These are phyloP conservation scores for Panthera leo DNA, from an alignment of 2,113 vertebrate species.

Conservation along the genomic window DNA sequence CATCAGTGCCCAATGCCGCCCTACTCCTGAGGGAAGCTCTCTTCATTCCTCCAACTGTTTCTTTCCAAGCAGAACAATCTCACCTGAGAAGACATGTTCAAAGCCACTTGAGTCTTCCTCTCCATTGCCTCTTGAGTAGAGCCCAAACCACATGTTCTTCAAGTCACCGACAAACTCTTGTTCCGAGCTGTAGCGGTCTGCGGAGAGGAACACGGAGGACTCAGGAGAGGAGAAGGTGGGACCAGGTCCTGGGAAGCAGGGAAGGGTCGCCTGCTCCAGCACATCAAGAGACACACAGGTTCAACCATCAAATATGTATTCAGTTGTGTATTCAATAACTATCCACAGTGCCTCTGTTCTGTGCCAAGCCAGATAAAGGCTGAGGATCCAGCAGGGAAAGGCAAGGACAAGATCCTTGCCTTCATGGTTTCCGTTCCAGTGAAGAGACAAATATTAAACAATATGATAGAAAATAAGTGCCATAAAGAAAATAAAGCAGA, in stretches of 20 bases:
- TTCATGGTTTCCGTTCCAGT: not conserved
- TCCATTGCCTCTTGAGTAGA: slow-evolving; percentile 89
- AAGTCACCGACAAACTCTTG: slow-evolving; percentile 89
- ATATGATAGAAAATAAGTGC: not conserved
- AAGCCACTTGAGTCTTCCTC: slow-evolving; percentile 94
- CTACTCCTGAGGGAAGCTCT: not conserved
- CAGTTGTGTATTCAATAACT: not conserved
- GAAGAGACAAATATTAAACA: not conserved
- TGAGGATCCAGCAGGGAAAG: not conserved
- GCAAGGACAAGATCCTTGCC: not conserved
- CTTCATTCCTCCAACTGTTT: not conserved
- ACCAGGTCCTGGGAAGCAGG: not conserved
- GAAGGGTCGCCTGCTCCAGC: not conserved
- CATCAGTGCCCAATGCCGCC: not conserved
- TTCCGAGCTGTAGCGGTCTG: slow-evolving; percentile 88
- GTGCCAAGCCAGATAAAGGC: not conserved
- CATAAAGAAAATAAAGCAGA: not conserved
- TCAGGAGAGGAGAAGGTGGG: not conserved
- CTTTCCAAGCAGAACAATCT: not conserved
- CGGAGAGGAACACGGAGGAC: accelerated
- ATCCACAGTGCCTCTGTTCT: not conserved
- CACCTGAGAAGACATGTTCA: slow-evolving; percentile 96
- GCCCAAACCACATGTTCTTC: slow-evolving; percentile 97
- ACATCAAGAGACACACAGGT: not conserved
- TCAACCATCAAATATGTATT: not conserved